Conservation (phyloP, 1,140 invertebrate species). For the Zaprionus ghesquierei region DNA sequence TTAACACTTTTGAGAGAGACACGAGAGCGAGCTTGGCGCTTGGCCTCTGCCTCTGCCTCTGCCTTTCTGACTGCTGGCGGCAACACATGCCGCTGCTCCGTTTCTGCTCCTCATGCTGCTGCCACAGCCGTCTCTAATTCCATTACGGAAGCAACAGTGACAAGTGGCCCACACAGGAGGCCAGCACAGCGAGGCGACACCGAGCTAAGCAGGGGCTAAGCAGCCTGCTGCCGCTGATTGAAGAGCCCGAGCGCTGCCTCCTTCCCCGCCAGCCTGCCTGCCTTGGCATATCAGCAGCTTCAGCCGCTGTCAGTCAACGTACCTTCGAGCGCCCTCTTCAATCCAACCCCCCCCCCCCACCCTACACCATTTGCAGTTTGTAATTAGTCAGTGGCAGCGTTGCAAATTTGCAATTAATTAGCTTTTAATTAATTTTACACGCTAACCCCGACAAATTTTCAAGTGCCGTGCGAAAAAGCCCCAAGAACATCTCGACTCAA, state of each 20-base stretch:
- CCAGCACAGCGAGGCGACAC: background rate
- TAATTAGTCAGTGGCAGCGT: slow-evolving; percentile 47
- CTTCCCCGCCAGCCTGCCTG: too few species aligned
- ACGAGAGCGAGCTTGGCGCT: slow-evolving; percentile 8
- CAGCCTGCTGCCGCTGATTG: slow-evolving; percentile 62
- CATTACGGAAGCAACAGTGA: slow-evolving; percentile 80
- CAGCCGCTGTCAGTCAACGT: slow-evolving; percentile 44
- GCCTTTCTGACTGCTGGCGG: background rate
- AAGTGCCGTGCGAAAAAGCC: slow-evolving; percentile 60
- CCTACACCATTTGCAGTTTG: slow-evolving; percentile 14
- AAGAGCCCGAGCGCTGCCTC: slow-evolving; percentile 24
- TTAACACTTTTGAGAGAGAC: slow-evolving; percentile 73
- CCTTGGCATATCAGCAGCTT: background rate
- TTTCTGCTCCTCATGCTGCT: background rate
- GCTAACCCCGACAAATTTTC: slow-evolving; percentile 40
- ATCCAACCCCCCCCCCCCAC: background rate
- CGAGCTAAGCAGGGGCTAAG: slow-evolving; percentile 18
- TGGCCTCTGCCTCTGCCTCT: slow-evolving; percentile 28
- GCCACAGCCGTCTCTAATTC: slow-evolving; percentile 67
- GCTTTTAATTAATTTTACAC: slow-evolving; percentile 75
- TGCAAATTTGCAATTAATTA: slow-evolving; percentile 76
- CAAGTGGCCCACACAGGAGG: slow-evolving; percentile 63
- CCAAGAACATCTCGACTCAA: slow-evolving; percentile 38
- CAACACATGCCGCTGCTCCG: background rate
- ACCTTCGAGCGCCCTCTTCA: slow-evolving; percentile 33